Percentiles rank a stretch among this genome's conserved stretches.
Conservation (phyloP, 1,140 invertebrate genomes). For the Drosophila ercepeae region DNA sequence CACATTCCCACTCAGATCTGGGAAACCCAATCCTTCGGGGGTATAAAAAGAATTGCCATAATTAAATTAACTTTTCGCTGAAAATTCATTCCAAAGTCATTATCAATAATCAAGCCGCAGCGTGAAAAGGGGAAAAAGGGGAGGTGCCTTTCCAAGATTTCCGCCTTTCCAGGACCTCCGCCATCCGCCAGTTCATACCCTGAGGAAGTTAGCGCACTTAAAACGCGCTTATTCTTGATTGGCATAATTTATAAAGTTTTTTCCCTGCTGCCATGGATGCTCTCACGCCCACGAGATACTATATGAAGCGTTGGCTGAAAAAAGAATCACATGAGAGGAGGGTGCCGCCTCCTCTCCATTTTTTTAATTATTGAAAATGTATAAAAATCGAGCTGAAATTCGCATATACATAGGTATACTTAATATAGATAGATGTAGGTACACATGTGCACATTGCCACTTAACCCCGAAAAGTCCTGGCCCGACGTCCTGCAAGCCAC, state of each 20-base stretch:
- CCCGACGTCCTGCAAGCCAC: constrained; percentile 28
- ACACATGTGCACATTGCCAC: constrained; percentile 69
- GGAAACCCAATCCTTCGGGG: constrained; percentile 8
- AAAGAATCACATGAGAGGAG: not conserved
- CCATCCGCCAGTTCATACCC: constrained; percentile 36
- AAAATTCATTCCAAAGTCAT: constrained; percentile 78
- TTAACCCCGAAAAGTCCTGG: constrained; percentile 61
- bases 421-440: too few relatives aligned
- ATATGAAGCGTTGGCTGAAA: constrained; percentile 23
- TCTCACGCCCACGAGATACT: constrained; percentile 30
- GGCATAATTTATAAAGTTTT: constrained; percentile 79
- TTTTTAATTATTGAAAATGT: constrained; percentile 73
- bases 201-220: constrained; percentile 70
- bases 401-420: not conserved
- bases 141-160: constrained; percentile 9
- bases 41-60: constrained; percentile 66
- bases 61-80: constrained; percentile 76
- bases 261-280: constrained; percentile 31
- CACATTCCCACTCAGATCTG: not conserved
- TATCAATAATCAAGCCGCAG: constrained; percentile 71
- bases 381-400: constrained; percentile 67
- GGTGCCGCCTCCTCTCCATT: not conserved
- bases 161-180: constrained; percentile 20
- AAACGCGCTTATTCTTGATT: constrained; percentile 81
- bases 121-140: constrained; percentile 3